These are phyloP conservation scores for Olivierus martensii DNA, from an alignment of 1,140 invertebrate species.

Conservation along the genomic window DNA sequence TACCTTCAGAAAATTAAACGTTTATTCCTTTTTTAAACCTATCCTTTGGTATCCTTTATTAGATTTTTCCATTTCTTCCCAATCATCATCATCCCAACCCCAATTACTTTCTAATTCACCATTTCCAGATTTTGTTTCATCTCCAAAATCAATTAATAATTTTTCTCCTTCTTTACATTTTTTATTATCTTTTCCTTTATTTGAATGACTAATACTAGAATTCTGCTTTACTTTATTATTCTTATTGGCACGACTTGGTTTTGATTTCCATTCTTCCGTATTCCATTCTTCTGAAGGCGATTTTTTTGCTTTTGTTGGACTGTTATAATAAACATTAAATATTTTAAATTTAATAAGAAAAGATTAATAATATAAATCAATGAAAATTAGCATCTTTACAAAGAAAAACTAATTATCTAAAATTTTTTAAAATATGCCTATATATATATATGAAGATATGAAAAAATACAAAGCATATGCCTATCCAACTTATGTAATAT, in stretches of 20 bases:
- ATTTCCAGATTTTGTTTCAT: neutral
- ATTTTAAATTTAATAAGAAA: no score
- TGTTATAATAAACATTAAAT: neutral
- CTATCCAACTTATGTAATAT: no score
- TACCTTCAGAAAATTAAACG: neutral
- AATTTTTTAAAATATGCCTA: no score
- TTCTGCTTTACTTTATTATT: neutral
- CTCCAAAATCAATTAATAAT: slow-evolving; percentile 8
- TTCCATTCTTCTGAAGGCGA: slow-evolving; percentile 1
- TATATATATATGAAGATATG: no score
- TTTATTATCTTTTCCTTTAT: slow-evolving; percentile 1
- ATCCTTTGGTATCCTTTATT: slow-evolving; percentile 11
- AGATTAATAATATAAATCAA: no score
- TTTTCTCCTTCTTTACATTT: slow-evolving; percentile 1
- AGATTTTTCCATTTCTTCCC: slow-evolving; percentile 6
- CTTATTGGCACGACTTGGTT: neutral
- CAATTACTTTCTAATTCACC: neutral
- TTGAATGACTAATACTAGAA: neutral
- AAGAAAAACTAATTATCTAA: no score
- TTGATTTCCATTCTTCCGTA: slow-evolving; percentile 8
- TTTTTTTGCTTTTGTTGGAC: neutral
- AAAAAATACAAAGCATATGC: no score
- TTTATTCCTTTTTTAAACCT: slow-evolving; percentile 10
- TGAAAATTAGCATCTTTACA: no score
- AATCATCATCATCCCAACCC: slow-evolving; percentile 1